phyloP scores from a whole-genome alignment of 2,888 invertebrate genomes.

The Orthosia gothica region DNA sequence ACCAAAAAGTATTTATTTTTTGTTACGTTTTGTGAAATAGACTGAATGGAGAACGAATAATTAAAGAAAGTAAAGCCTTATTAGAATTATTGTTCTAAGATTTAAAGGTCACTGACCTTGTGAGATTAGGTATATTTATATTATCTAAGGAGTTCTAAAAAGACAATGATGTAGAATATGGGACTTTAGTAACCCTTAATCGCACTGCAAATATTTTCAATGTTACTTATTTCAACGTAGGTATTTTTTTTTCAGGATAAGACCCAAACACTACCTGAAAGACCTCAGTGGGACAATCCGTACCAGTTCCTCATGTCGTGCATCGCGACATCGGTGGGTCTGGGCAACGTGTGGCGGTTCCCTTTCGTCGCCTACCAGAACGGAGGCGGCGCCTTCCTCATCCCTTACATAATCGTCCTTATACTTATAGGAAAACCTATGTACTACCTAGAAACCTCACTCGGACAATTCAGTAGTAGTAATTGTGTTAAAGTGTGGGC shows the following conservation, averaged over 20 bases:
- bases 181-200: too few species aligned
- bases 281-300: conserved; percentile 92
- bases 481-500: conserved; percentile 95
- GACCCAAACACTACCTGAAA: conserved; percentile 65
- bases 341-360: conserved; percentile 94
- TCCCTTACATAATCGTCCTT: conserved; percentile 94
- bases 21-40: too few species aligned
- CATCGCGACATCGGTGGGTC: conserved; percentile 94
- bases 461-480: conserved; percentile 96
- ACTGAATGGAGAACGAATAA: too few species aligned
- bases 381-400: conserved; percentile 94
- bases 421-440: conserved; percentile 95
- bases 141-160: too few species aligned
- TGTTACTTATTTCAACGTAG: background rate
- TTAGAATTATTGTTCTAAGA: too few species aligned
- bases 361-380: conserved; percentile 93
- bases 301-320: conserved; percentile 95
- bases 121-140: too few species aligned
- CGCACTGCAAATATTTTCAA: background rate
- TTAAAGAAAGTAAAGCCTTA: too few species aligned
- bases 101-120: too few species aligned
- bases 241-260: conserved; percentile 64
- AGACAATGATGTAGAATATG: too few species aligned
- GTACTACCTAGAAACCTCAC: conserved; percentile 95
- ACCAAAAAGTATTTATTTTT: too few species aligned